phyloP scores from a whole-genome alignment of 2,113 vertebrate species.

The Silurus asotus region DNA sequence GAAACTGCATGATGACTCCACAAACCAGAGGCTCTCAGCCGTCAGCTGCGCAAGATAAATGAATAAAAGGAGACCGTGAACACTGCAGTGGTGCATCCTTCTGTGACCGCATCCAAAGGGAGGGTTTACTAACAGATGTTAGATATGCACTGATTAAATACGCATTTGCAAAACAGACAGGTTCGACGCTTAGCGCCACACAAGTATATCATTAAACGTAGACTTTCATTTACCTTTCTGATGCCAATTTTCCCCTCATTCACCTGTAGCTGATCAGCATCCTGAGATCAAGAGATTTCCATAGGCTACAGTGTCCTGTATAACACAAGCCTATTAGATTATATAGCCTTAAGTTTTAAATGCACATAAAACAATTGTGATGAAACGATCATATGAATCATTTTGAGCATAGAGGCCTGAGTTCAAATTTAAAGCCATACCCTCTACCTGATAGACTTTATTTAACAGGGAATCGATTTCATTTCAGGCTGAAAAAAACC shows the following conservation, averaged over 20 bases:
- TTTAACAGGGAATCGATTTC: background rate
- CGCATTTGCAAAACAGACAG: constrained; percentile 11
- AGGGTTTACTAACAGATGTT: background rate
- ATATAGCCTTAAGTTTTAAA: background rate
- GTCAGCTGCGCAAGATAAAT: background rate
- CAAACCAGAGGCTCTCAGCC: background rate
- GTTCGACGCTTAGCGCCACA: background rate
- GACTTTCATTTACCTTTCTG: too few species aligned
- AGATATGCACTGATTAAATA: background rate
- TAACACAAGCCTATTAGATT: too few species aligned
- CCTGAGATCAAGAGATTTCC: too few species aligned
- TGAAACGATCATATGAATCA: background rate
- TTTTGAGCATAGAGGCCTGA: background rate
- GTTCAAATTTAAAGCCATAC: background rate
- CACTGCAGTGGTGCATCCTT: background rate
- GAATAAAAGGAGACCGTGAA: background rate
- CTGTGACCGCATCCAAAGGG: too few species aligned
- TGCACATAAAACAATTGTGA: background rate
- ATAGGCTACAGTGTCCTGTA: too few species aligned
- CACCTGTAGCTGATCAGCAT: too few species aligned
- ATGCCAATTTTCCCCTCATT: too few species aligned
- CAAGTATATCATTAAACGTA: background rate
- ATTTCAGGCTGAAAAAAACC: background rate
- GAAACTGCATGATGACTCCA: background rate
- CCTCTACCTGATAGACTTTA: background rate